Base-by-base conservation (phyloP, 2,797 vertebrate species). In the Alca torda region DNA sequence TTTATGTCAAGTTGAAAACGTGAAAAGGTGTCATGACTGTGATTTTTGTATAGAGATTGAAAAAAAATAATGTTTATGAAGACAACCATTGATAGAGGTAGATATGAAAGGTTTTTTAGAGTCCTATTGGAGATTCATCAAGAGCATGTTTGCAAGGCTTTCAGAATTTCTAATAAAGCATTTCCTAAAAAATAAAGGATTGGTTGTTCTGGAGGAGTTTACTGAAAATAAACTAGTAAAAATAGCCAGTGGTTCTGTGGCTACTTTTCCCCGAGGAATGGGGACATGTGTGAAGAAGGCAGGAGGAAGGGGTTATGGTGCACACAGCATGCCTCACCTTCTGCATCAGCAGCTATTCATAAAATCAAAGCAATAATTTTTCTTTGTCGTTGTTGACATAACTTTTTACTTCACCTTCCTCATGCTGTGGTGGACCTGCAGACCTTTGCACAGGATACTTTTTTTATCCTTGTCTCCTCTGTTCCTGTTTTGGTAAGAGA, bases 281-380 rank as follows among this genome's bases (percentile, higher is more conserved):
- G 51, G 63, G 39, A 33, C 16, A 3, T 14, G 43, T n/a, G 48
- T 4, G 6, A 79, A 39, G 72, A 85, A 79, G 76, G 35, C 80
- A 13, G 53, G 57, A 75, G 48, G 79, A 78, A 65, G 39, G 48
- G 37, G 65, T 96, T 88, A 64, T 10, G 24, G 76, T 90, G 80
- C 81, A 54, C 85, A 39, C 77, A 96, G 90, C 90, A 60, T 90
- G 91, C 61, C 80, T 95, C 73, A 88, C 73, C 93, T 98, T 96
- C 70, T 87, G 79, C 94, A 94, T 85, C 84, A 80, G 89, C 86
- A 77, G 95, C 91, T 96, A 90, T 97, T 98, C 96, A 56, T 93
- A 79, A 97, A 97, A 98, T 97, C 97, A 98, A 98, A 98, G 97
- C 97, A 96, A 98, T 98, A 84, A 37, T 90, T 95, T 97, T 97